These are phyloP conservation scores for Globodera ellingtonae DNA, from an alignment of 1,140 invertebrate species.

Conservation along the genomic window DNA sequence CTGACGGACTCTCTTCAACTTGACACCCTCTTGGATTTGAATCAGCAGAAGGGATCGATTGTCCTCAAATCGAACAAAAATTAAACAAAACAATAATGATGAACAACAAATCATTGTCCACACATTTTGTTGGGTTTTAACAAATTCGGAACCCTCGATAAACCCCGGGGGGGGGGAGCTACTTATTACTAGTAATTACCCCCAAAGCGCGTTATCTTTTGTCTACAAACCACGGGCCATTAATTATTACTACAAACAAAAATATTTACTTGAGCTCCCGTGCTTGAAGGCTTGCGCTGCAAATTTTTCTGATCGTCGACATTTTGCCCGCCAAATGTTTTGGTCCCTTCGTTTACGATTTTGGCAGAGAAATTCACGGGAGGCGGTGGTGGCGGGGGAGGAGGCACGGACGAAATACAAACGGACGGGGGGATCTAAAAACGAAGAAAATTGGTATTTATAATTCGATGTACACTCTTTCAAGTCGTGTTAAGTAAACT, in stretches of 20 bases:
- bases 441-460: background rate
- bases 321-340: constrained; percentile 25
- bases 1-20: constrained; percentile 57
- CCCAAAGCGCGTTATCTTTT: no score
- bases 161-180: no score
- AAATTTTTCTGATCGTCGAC: background rate
- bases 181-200: no score
- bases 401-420: background rate
- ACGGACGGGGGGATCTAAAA: constrained; percentile 6
- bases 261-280: constrained; percentile 16
- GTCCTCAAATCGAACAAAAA: background rate
- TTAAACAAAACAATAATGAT: no score
- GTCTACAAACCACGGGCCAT: no score
- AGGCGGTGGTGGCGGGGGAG: constrained; percentile 9
- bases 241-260: no score
- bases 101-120: no score
- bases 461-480: no score
- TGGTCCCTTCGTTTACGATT: background rate
- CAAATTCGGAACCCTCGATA: no score
- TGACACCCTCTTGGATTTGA: constrained; percentile 53
- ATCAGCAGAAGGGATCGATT: constrained; percentile 45
- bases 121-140: no score
- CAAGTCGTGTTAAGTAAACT: no score
- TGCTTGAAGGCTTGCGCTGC: constrained; percentile 11
- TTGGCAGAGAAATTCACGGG: constrained; percentile 5